Evolutionary conservation across 2,797 vertebrate species (phyloP), one percentile per base, ranked within the genome.

Genomic region (Chaetophractus vellerosus): DNA sequence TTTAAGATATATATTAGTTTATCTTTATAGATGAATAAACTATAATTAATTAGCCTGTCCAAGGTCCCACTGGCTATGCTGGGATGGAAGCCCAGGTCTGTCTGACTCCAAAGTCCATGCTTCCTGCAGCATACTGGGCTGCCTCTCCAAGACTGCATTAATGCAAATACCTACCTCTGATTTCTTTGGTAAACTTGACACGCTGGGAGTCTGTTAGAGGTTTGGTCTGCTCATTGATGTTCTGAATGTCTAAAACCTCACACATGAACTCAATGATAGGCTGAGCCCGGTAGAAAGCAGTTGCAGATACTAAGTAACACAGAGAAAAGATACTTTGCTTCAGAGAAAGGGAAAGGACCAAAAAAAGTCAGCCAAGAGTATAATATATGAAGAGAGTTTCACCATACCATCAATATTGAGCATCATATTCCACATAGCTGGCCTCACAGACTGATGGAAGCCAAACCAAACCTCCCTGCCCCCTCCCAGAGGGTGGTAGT

Each of bases 231-330:
- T 99, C 99, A 61, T 99, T 99, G 98, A 99, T 99, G 98, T 99
- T 99, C 98, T 99, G 99, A 95, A 99, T 99, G 95, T 99, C 99
- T 95, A 99, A 98, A 97, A 99, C 99, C 95, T 99, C 99, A 0
- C 99, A 99, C 99, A 99, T 99, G 98, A 99, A 99, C 98, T 99
- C 99, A n/a, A 99, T 99, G 95, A 99, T 99, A 59, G 99, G 99
- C 98, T 99, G 99, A 84, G 99, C 99, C 31, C 99, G 99, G 98
- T 99, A 99, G 98, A 99, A 99, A 94, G 99, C 99, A 12, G 99
- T 99, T 19, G 99, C 99, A 45, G 99, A 99, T 95, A 99, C 99
- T 99, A 97, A 83, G 36, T 96, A 86, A 91, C n/a, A 91, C 75
- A 88, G 72, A 86, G 31, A 83, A 68, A 78, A 64, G 63, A 91